Evolutionary conservation across 2,797 vertebrate species (phyloP), one percentile per base, ranked within the genome.

Genomic region (Ctenopoma kingsleyae): DNA sequence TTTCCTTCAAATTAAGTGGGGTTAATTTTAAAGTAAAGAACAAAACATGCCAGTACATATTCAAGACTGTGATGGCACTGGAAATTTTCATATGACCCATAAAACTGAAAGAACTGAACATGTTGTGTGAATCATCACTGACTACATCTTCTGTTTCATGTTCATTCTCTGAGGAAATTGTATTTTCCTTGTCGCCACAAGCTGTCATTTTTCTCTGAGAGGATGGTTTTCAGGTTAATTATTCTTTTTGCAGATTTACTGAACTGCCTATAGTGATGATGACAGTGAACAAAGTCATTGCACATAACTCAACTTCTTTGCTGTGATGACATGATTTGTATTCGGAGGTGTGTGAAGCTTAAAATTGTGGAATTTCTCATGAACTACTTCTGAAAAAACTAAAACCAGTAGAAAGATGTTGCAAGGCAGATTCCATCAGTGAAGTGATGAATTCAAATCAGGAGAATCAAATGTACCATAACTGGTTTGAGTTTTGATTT

Each of bases 391-490:
- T 78, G 46, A 56, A 54, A 66, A 47, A n/a, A 43, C 6, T 6
- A 8, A 43, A 59, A 69, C 66, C 8, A 17, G 48, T 1, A 16
- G 49, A 71, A 81, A 68, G 59, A 62, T 9, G n/a, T 20, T 35
- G 25, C 20, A 43, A 59, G 81, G 59, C 51, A 57, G 67, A 70
- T 59, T 73, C 59, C 19, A 56, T 56, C 64, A 40, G 58, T 22
- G 40, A 71, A 70, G 69, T 48, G 66, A 76, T 71, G 58, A 79
- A 77, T 84, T 79, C 30, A 58, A 76, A 81, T 74, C 50, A 69
- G 59, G 44, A 35, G 44, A 81, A 69, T 78, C 58, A 75, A 80
- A 87, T 50, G 58, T 35, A 35, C 56, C 48, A 35, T 6, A 48
- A 53, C 41, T 43, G 44, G 23, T 71, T 44, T 59, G 60, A 80